Percentiles rank a stretch among this genome's conserved stretches.
Evolutionary conservation across 23 tunicate genomes (phyloP).

Genomic region (Halocynthia aurantium): DNA sequence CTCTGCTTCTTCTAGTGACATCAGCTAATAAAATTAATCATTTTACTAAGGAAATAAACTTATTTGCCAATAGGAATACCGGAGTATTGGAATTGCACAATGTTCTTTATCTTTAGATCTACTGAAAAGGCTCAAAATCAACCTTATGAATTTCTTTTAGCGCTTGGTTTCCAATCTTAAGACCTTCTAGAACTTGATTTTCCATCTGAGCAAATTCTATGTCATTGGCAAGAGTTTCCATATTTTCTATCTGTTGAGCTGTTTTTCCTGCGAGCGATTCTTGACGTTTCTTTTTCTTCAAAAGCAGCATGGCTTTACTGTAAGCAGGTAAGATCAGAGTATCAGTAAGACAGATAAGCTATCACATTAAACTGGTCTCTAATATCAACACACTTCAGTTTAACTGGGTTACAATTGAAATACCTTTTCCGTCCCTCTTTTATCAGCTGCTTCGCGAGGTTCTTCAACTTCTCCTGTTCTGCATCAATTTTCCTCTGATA

Average conservation of each 20-base stretch:
- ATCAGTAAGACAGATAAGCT: not conserved
- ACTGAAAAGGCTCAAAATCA: not conserved
- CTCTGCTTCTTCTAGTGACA: constrained; percentile 94
- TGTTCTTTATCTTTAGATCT: too few relatives aligned
- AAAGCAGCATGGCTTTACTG: constrained; percentile 67
- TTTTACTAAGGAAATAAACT: not conserved
- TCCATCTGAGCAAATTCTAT: constrained; percentile 94
- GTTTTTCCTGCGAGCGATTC: constrained; percentile 72
- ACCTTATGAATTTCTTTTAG: constrained; percentile 75
- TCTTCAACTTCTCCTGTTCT: constrained; percentile 68
- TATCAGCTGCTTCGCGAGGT: constrained; percentile 58
- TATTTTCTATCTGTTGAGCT: constrained; percentile 72
- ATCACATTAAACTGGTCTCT: not conserved
- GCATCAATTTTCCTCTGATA: constrained; percentile 79
- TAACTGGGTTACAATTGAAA: not conserved
- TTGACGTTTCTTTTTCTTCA: constrained; percentile 82
- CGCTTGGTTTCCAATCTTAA: constrained; percentile 85
- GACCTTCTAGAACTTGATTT: constrained; percentile 69
- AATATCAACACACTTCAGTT: not conserved
- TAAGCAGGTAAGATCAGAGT: not conserved
- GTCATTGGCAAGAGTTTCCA: constrained; percentile 76
- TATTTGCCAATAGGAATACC: not conserved
- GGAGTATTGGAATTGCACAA: not conserved
- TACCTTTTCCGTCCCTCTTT: constrained; percentile 56
- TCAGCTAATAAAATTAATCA: constrained; percentile 12